Evolutionary conservation across 92 coral and sea anemone species (phyloP), one percentile per base, ranked within the genome.

Genomic region (Meandrina meandrites): DNA sequence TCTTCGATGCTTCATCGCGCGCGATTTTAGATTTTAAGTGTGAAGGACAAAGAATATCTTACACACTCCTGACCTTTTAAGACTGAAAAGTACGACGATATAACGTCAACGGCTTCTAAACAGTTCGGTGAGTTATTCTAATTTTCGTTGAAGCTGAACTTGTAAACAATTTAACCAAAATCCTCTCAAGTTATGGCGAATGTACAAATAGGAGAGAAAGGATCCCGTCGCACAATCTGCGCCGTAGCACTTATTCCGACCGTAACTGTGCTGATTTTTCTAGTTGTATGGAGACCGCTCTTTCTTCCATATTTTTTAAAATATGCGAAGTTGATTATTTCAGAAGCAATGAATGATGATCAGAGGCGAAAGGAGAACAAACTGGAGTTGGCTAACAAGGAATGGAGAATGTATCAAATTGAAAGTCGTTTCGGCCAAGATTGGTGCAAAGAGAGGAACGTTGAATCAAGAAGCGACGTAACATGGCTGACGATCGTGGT

Each of bases 401-500:
- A 92, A 50, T 94, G 97, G 97, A 76, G 81, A 18, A 72, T 92
- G 64, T 89, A 94, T 70, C 86, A 89, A 42, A 30, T 94, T 18
- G 97, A 94, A 75, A 84, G 81, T 15, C 79, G 77, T 9, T 94
- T 80, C 45, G 93, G 93, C 14, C 92, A 86, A 78, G 86, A 81
- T 12, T 94, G 89, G 88, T 94, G 94, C 76, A 24, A 87, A 67
- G 80, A 84, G 27, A 75, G 81, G 32, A 76, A 85, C 34, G 54
- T 77, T 27, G 89, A 80, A 62, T 84, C 92, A 10, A 75, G 92
- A 81, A 57, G 67, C 24, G 89, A 90, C 27, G 86, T 90, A 37
- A 85, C 94, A 37, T 94, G 97, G 97, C 86, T 94, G 51, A 94
- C 97, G 0, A 91, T 90, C 13, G 70, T 94, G 89, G 97, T 94